Conservation (phyloP, 2,797 vertebrate genomes). For the Microtus californicus region DNA sequence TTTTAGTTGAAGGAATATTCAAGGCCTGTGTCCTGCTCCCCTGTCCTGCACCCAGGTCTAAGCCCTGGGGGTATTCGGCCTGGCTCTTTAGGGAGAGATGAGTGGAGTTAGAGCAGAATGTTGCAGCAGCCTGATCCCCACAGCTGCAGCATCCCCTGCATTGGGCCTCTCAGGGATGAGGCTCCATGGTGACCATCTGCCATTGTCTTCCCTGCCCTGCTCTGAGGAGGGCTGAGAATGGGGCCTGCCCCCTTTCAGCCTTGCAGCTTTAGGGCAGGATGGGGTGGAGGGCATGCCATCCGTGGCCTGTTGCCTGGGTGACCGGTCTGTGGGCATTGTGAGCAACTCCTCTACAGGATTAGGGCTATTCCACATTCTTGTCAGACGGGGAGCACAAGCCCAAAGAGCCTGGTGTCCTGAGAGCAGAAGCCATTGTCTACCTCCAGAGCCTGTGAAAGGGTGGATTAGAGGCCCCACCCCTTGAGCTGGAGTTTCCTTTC, state of each 20-base stretch:
- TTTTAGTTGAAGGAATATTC: background rate
- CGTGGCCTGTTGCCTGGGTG: slow-evolving; percentile 85
- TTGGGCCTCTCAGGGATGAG: background rate
- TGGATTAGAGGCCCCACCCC: slow-evolving; percentile 85
- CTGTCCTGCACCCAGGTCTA: background rate
- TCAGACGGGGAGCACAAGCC: slow-evolving; percentile 72
- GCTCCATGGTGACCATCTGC: slow-evolving; percentile 61
- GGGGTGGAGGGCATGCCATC: slow-evolving; percentile 73
- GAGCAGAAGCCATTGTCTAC: slow-evolving; percentile 85
- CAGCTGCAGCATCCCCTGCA: slow-evolving; percentile 49
- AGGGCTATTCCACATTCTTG: slow-evolving; percentile 89
- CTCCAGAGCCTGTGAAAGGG: slow-evolving; percentile 83
- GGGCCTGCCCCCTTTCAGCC: slow-evolving; percentile 34
- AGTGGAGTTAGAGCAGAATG: background rate
- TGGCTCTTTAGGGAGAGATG: background rate
- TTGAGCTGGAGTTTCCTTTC: slow-evolving; percentile 72
- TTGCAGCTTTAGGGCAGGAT: slow-evolving; percentile 46
- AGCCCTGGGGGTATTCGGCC: background rate
- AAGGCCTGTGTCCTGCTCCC: background rate
- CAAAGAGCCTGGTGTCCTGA: background rate
- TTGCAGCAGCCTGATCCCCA: background rate
- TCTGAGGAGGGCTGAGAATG: slow-evolving; percentile 10
- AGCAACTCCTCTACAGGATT: slow-evolving; percentile 83
- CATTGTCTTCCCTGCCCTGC: slow-evolving; percentile 62
- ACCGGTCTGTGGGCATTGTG: slow-evolving; percentile 77